Evolutionary conservation across 2,113 vertebrate species (phyloP), one percentile per base, ranked within the genome.

Genomic region (Nycticorax nycticorax): DNA sequence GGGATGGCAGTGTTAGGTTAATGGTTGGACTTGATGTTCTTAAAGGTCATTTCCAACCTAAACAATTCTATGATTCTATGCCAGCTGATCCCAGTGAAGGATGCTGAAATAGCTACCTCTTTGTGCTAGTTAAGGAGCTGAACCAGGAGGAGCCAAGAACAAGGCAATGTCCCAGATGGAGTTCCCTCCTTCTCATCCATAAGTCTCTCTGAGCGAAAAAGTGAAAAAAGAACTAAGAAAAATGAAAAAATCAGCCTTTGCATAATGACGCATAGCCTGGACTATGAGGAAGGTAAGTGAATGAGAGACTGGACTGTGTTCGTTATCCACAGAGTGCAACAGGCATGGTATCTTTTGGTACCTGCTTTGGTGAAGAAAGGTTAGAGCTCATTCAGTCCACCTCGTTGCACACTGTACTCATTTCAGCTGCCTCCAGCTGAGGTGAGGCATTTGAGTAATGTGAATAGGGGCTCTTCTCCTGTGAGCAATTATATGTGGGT

Each of bases 361-460:
- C 53, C 79, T 57, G 23, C 62, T 86, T 72, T 69, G 73, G 79
- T 85, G 88, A 85, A 72, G 83, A 93, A 95, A 96, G 52, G 89
- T 95, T 97, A 73, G 63, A 85, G 78, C 95, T 95, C 92, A 71
- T 97, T 86, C 82, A 86, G 56, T 68, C 60, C 74, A 14, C 76
- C 72, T 92, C 78, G 43, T 82, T 84, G 80, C 71, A 89, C 37
- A 88, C 64, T 82, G 87, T 83, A 85, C 78, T 97, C 85, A 82
- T 97, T 97, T 92, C 84, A 94, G n/a, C 82, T 94, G 64, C 41
- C 62, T 94, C 94, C 89, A 95, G 27, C 88, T 89, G 73, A 95
- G 95, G 73, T 80, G 94, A 97, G 79, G 95, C 94, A 95, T 96
- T 89, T 93, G 83, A 81, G 66, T 85, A 82, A 94, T 92, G 86